A percentile compares a stretch with the other conserved stretches of the same genome.
These are phyloP conservation scores for Diplolepis rosae DNA, from an alignment of 2,888 invertebrate genomes.

Conservation along the genomic window DNA sequence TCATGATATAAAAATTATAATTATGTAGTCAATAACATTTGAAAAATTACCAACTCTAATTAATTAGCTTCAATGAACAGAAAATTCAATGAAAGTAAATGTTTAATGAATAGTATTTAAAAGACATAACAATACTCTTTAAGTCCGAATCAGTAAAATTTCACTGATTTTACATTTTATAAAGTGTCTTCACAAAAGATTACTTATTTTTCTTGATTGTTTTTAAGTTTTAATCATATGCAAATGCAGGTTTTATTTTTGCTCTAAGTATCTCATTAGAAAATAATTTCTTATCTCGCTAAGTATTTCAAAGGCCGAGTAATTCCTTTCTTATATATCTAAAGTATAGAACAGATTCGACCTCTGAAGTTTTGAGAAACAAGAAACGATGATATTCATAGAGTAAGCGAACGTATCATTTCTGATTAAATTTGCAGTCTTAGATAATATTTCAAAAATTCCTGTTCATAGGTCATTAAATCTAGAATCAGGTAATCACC, in stretches of 20 bases:
- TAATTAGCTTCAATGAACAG: no score
- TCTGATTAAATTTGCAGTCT: not conserved
- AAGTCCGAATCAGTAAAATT: not conserved
- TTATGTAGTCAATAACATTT: no score
- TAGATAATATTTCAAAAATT: not conserved
- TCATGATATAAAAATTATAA: no score
- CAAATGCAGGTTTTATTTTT: not conserved
- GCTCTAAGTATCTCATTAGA: not conserved
- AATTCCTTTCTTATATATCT: not conserved
- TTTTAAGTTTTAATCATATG: not conserved
- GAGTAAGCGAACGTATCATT: not conserved
- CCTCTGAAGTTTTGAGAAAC: not conserved
- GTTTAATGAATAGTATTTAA: no score
- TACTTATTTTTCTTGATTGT: no score
- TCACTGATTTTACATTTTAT: no score
- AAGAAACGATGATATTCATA: not conserved
- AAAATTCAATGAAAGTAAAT: no score
- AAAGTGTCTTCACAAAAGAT: no score
- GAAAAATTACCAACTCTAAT: no score
- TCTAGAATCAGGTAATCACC: not conserved
- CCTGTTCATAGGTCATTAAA: not conserved
- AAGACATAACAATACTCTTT: no score
- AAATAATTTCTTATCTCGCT: not conserved
- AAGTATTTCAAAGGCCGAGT: not conserved
- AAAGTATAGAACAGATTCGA: not conserved